A percentile compares a stretch with the other conserved stretches of the same genome.
These are phyloP conservation scores for Rhinoptilus africanus DNA, from an alignment of 2,113 vertebrate genomes.

Conservation along the genomic window DNA sequence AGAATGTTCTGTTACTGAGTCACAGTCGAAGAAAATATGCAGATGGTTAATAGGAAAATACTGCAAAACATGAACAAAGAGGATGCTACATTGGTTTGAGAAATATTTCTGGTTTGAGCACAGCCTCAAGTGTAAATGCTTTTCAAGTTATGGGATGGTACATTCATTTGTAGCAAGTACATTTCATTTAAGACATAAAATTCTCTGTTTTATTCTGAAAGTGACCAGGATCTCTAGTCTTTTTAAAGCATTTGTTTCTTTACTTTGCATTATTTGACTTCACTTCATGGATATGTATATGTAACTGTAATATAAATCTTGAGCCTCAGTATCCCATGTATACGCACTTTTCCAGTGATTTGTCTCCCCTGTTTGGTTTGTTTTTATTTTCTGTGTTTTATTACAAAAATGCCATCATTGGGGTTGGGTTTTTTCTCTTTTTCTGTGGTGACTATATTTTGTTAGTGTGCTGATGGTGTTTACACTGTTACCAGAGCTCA, in stretches of 20 bases:
- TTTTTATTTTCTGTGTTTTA: not conserved
- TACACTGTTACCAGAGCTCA: not conserved
- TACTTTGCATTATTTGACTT: not conserved
- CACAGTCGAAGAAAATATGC: constrained; percentile 36
- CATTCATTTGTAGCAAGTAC: not conserved
- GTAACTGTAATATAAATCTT: not conserved
- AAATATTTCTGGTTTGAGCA: constrained; percentile 26
- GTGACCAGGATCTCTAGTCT: not conserved
- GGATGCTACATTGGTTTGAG: not conserved
- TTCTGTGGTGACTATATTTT: not conserved
- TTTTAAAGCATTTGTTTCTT: not conserved
- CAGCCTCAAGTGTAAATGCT: not conserved
- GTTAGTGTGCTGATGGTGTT: not conserved
- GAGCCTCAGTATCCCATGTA: not conserved
- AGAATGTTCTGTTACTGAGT: constrained; percentile 36
- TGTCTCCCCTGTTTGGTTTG: not conserved
- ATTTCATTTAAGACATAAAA: not conserved
- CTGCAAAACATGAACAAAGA: not conserved
- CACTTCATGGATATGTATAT: not conserved
- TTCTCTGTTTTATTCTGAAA: not conserved
- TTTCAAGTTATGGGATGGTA: not conserved
- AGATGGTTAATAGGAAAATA: constrained; percentile 58
- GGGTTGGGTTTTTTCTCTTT: no score
- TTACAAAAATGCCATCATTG: not conserved
- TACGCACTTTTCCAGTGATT: not conserved